Base-by-base conservation (phyloP, 2,888 invertebrate species). In the Lasioglossum figueresi region DNA sequence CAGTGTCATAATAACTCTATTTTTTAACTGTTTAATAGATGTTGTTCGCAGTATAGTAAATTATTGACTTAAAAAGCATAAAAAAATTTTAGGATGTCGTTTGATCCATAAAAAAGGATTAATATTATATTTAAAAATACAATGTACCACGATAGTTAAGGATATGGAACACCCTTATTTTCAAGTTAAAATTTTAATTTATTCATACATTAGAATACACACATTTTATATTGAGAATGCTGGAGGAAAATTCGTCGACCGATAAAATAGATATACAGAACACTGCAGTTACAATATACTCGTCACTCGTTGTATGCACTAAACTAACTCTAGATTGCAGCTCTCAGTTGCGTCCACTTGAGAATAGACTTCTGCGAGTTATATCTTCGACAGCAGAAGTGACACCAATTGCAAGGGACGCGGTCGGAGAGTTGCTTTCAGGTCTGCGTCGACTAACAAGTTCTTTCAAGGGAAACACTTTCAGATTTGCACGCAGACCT, bases 381-480 rank as follows among this genome's bases (percentile, higher is more conserved):
- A 63, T 63, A 31, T 63, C 63, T 63, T 63, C 63, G 31, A 63
- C 63, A 63, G 63, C 19, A 63, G 63, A 63, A 63, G 63, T 16
- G 63, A 23, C 63, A 63, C 63, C 63, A 63, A 63, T 63, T 63
- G 63, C 63, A 63, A 4, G 63, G 12, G 14, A 63, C 59, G 27
- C 63, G 63, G 63, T 31, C 31, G 63, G 63, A 63, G 31, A 63
- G 31, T 31, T 31, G 63, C 31, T 63, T 31, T 63, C 63, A 63
- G 63, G 63, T 63, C 63, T 63, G 63, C 63, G 63, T 31, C 63
- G 16, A 2, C 63, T 63, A 63, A 63, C 63, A 63, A 63, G 63
- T 31, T 63, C 63, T 63, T 63, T 63, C 63, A 63, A 63, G 63
- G 16, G 63, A 63, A 31, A 63, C 31, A 63, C 63, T 63, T 31